Conservation (phyloP, 2,888 invertebrate species). For the Tricholauxania praeusta region DNA sequence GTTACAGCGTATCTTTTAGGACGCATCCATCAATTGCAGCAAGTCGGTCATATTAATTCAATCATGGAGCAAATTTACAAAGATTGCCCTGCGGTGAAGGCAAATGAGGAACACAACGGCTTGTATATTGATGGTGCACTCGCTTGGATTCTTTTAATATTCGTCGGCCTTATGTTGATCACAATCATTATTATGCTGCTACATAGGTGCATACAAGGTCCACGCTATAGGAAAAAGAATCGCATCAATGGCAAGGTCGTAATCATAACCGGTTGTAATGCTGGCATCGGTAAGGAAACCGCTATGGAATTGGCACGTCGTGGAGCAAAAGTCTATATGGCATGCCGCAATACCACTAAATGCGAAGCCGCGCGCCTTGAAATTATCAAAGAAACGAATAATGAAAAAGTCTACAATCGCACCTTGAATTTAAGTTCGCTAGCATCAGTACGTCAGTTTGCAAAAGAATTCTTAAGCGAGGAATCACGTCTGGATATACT, state of each 20-base stretch:
- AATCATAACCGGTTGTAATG: slow-evolving; percentile 84
- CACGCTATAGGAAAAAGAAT: slow-evolving; percentile 60
- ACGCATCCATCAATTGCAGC: background rate
- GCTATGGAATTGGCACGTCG: slow-evolving; percentile 78
- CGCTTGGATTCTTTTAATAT: slow-evolving; percentile 58
- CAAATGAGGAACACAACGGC: slow-evolving; percentile 49
- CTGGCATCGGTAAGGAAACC: slow-evolving; percentile 84
- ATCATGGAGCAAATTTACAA: slow-evolving; percentile 21
- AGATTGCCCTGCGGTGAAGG: too few relatives aligned
- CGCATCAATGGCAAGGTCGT: slow-evolving; percentile 75
- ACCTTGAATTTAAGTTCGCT: slow-evolving; percentile 69
- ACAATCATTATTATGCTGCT: slow-evolving; percentile 56
- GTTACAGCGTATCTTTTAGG: background rate
- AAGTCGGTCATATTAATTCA: background rate
- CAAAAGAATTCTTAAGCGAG: slow-evolving; percentile 67
- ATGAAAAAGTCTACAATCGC: slow-evolving; percentile 78
- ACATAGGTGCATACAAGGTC: slow-evolving; percentile 62
- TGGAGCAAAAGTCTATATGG: slow-evolving; percentile 87
- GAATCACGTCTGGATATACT: slow-evolving; percentile 70
- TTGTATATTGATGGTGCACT: slow-evolving; percentile 59
- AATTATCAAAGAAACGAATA: slow-evolving; percentile 80
- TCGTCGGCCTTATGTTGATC: slow-evolving; percentile 48
- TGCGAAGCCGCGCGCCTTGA: slow-evolving; percentile 80
- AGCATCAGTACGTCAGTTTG: too few relatives aligned
- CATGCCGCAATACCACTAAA: slow-evolving; percentile 81